Evolutionary conservation across 2,113 vertebrate species (phyloP).

Genomic region (Chrysochloris asiatica): DNA sequence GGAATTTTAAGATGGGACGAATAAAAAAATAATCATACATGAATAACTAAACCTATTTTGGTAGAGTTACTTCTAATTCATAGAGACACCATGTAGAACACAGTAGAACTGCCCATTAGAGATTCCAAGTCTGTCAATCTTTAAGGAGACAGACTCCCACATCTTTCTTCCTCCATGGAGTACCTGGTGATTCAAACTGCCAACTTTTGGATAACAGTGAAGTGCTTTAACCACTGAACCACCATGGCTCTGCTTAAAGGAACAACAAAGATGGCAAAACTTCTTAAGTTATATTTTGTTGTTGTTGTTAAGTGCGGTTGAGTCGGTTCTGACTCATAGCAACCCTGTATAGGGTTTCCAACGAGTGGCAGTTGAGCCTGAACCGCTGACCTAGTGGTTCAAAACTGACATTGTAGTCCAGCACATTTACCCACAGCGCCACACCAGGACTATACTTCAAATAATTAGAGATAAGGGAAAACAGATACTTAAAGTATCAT

Average conservation of each 20-base stretch:
- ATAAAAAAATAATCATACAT: background rate
- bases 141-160: background rate
- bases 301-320: too few relatives aligned
- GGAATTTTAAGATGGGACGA: slow-evolving; percentile 2
- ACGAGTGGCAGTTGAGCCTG: too few relatives aligned
- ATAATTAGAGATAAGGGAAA: background rate
- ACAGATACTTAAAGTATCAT: slow-evolving; percentile 39
- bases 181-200: background rate
- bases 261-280: background rate
- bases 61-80: background rate
- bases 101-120: background rate
- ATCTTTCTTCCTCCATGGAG: background rate
- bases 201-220: background rate
- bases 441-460: too few relatives aligned
- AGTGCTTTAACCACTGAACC: background rate
- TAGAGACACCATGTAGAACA: background rate
- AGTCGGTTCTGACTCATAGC: too few relatives aligned
- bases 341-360: too few relatives aligned
- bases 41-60: background rate
- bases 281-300: background rate
- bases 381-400: too few relatives aligned
- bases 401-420: too few relatives aligned
- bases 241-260: background rate
- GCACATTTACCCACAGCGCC: too few relatives aligned
- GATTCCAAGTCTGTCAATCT: background rate